Base-by-base conservation (phyloP, 2,797 vertebrate genomes). In the Chelon labrosus region DNA sequence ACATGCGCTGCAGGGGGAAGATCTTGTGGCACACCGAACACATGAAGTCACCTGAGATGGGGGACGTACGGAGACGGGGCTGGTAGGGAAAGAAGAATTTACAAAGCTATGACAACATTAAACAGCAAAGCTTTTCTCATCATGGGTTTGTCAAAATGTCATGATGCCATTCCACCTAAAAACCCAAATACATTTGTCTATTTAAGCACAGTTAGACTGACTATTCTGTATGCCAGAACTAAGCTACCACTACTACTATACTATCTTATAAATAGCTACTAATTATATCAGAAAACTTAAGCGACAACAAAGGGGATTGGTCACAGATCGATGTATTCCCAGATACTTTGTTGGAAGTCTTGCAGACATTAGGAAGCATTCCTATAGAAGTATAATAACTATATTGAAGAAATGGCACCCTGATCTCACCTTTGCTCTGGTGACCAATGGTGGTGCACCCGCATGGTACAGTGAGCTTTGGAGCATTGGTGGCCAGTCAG, bases 1-100 rank as follows among this genome's bases (percentile, higher is more conserved):
- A 68, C 96, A 97, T 97, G 62, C 97, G 95, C 87, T 97, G 97
- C 70, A 97, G 87, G 0, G 95, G 96, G 70, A 98, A 97, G 2
- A 90, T 71, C 80, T 98, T 98, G 80, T 95, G 94, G 82, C 96
- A 97, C 57, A 95, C 75, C 0, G 93, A 88, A 74, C 96, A 97
- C 74, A 54, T 86, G 81, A 93, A 92, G 74, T 91, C 92, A 1
- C 89, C 92, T 2, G 88, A 90, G 5, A 79, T 60, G 0, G 86
- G 59, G 3, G 90, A 70, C 5, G 75, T 25, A 41, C 79, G 88
- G 47, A 75, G 79, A 68, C 90, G 90, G 10, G 84, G 69, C 88
- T 80, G 54, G 39, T 7, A 35, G 7, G 54, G 25, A 71, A 7
- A 77, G 11, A 51, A 1, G 17, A 35, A 3, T 35, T 65, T 5